Conservation (phyloP, 2,797 vertebrate species). For the Myotis myotis region DNA sequence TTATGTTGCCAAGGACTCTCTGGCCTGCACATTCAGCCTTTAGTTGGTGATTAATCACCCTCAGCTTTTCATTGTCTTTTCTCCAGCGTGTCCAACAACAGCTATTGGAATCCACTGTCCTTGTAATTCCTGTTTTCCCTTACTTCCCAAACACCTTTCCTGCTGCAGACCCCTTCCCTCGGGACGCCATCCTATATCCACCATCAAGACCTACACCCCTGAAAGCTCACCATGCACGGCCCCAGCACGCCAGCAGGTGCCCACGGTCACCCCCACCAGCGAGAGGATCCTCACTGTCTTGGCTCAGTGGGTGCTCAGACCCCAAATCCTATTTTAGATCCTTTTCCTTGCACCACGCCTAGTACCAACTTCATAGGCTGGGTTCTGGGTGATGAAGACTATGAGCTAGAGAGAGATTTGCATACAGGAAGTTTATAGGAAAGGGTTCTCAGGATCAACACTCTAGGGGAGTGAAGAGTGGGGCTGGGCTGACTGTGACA, state of each 20-base stretch:
- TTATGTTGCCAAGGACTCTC: not conserved
- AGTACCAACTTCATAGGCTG: not conserved
- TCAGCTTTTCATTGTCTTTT: not conserved
- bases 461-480: not conserved
- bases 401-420: not conserved
- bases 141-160: not conserved
- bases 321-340: not conserved
- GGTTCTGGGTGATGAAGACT: not conserved
- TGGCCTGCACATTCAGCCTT: not conserved
- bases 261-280: rapidly evolving
- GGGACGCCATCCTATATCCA: not conserved
- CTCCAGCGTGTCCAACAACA: not conserved
- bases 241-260: not conserved
- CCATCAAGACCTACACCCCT: too few relatives aligned
- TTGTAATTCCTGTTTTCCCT: not conserved
- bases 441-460: not conserved
- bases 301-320: not conserved
- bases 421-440: rapidly evolving
- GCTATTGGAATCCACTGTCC: not conserved
- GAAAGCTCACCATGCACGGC: too few relatives aligned
- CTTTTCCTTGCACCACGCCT: not conserved
- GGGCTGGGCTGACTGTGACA: too few relatives aligned
- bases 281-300: not conserved
- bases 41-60: not conserved
- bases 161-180: not conserved